Percentiles rank a stretch among this genome's conserved stretches.
Evolutionary conservation across 2,888 invertebrate species (phyloP).

Genomic region (Metallyticus violacea): DNA sequence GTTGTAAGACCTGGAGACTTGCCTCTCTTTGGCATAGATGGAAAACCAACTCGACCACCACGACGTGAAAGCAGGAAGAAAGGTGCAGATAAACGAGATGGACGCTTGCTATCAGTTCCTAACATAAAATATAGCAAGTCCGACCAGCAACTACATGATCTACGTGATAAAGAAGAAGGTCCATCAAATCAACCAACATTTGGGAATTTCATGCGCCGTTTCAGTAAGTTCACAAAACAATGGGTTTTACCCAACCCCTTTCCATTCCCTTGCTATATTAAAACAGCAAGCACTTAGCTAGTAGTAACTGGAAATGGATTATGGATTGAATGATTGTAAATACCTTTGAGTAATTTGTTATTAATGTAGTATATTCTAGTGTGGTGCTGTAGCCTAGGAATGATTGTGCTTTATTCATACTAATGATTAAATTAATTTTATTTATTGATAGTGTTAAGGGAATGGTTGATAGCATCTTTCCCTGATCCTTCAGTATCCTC

Average conservation of each 20-base stretch:
- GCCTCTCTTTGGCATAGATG: slow-evolving; percentile 55
- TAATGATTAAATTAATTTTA: not conserved
- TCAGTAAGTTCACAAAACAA: slow-evolving; percentile 71
- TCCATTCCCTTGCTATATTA: not conserved
- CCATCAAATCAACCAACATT: slow-evolving; percentile 52
- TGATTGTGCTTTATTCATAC: slow-evolving; percentile 28
- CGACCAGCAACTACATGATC: slow-evolving; percentile 48
- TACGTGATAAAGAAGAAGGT: slow-evolving; percentile 54
- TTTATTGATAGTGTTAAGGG: slow-evolving; percentile 9
- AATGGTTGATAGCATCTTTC: slow-evolving; percentile 24
- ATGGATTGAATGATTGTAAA: slow-evolving; percentile 24
- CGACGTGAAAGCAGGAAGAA: slow-evolving; percentile 51
- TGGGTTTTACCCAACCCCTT: not conserved
- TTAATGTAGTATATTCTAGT: slow-evolving; percentile 21
- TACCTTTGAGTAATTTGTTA: slow-evolving; percentile 15
- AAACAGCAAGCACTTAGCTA: slow-evolving; percentile 11
- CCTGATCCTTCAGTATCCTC: slow-evolving; percentile 17
- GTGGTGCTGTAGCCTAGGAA: slow-evolving; percentile 23
- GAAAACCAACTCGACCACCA: slow-evolving; percentile 56
- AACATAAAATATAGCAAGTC: slow-evolving; percentile 63
- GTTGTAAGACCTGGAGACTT: slow-evolving; percentile 62
- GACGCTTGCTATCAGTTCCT: slow-evolving; percentile 72
- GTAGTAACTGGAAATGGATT: slow-evolving; percentile 19
- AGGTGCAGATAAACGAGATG: slow-evolving; percentile 55
- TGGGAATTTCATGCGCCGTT: slow-evolving; percentile 76